A percentile compares a stretch with the other conserved stretches of the same genome.
phyloP scores from a whole-genome alignment of 2,113 vertebrate genomes.

The Embiotoca jacksoni region DNA sequence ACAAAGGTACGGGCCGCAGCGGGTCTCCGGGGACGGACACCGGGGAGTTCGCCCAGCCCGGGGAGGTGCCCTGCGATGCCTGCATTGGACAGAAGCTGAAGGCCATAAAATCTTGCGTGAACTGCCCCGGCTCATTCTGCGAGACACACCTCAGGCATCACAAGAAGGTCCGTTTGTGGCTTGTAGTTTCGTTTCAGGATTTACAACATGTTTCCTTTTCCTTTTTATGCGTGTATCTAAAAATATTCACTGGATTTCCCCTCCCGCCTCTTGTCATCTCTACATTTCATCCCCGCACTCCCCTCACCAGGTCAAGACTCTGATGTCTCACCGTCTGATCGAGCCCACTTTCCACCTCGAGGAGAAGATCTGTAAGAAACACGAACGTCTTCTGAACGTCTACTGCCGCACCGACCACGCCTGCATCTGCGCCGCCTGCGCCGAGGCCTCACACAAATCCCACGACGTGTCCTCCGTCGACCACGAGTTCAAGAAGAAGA shows the following conservation, averaged over 20 bases:
- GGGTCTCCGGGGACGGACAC: background rate
- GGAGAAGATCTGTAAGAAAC: slow-evolving; percentile 85
- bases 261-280: background rate
- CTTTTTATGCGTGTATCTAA: no score
- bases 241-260: background rate
- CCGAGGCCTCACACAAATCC: slow-evolving; percentile 79
- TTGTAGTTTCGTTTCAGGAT: no score
- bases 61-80: slow-evolving; percentile 85
- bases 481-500: slow-evolving; percentile 84
- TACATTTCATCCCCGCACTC: background rate
- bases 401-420: slow-evolving; percentile 88
- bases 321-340: slow-evolving; percentile 82
- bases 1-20: background rate
- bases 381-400: slow-evolving; percentile 86
- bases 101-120: slow-evolving; percentile 85
- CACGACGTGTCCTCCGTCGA: slow-evolving; percentile 85
- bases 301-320: slow-evolving; percentile 66
- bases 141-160: slow-evolving; percentile 85
- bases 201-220: no score
- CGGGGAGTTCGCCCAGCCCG: slow-evolving; percentile 72
- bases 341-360: slow-evolving; percentile 84
- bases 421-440: slow-evolving; percentile 87
- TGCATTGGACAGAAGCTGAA: slow-evolving; percentile 86
- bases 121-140: slow-evolving; percentile 85
- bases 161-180: slow-evolving; percentile 64